Evolutionary conservation across 2,797 vertebrate species (phyloP), one percentile per base, ranked within the genome.

Genomic region (Anabas testudineus): DNA sequence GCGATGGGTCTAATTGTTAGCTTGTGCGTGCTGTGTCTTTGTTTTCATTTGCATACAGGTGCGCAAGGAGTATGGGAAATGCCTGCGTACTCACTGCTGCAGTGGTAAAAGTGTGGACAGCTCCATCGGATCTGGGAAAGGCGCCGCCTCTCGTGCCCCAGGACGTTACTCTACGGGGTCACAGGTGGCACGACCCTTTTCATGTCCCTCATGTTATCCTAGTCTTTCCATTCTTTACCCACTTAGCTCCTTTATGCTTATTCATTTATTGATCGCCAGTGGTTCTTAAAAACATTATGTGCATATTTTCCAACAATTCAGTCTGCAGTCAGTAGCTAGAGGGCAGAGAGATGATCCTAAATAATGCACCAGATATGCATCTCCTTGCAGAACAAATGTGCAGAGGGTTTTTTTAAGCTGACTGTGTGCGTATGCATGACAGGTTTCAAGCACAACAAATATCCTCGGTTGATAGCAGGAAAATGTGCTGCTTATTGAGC

Each of bases 1-100:
- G 18, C 30, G 19, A 22, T 21, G 32, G 14, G 36, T 43, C 41
- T 42, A n/a, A 42, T n/a, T 4, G 28, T 10, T 19, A 5, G 7
- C 13, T 3, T 22, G n/a, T 34, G 21, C 61, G 10, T 45, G 13
- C 28, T 63, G 28, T 67, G 1, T 1, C 10, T 41, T 22, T 76
- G 36, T 52, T 52, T 61, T 18, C n/a, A 0, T 55, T 39, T 30
- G 21, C n/a, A 2, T 6, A 0, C 70, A 99, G 98, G 97, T 99
- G 61, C 96, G 97, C 51, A 99, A 99, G 86, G 98, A 99, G 83
- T 99, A 97, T 0, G 97, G 98, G 28, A 99, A 97, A 91, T 99
- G 98, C 62, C 93, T 99, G 69, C 95, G 97, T 19, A 97, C 97
- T 0, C 97, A 98, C 76, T 99, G 98, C 87, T 99, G 97, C 93